Evolutionary conservation across 2,113 vertebrate species (phyloP), one percentile per base, ranked within the genome.

Genomic region (Chionis minor): DNA sequence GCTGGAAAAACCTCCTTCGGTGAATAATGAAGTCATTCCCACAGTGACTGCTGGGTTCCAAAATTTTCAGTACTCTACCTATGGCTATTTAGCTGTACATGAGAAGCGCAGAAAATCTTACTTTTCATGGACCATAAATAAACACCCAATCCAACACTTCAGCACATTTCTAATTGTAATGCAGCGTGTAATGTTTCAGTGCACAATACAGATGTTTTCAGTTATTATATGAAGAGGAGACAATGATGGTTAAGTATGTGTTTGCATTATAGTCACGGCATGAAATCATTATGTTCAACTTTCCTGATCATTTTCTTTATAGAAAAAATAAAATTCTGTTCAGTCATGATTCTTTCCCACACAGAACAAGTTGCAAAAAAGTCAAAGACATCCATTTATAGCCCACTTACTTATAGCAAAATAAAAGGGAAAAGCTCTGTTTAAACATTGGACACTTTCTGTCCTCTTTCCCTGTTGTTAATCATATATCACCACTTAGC

Each of bases 81-180:
- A 92, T 81, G 96, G 95, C 96, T 97, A 96, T 97, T 97, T 95
- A 94, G 87, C 90, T 94, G 94, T 92, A 95, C 93, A 88, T 80
- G 91, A 95, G 91, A 96, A 82, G 52, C 2, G 5, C 88, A 95
- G 88, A 94, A 95, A 97, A 92, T 96, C 81, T 95, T 92, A 91
- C 81, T 94, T 97, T 98, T 96, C 96, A 97, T 96, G 91, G 92
- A 86, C 91, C 89, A 96, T 97, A 98, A 97, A 98, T 97, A 98
- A 98, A 89, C 70, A 86, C 90, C 71, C 92, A 97, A 94, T 96
- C 90, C 81, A 97, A 95, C 84, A 95, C 86, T 97, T 97, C 94
- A 97, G 97, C 97, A 97, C 93, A 97, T 98, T 97, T 98, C 95
- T 98, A 97, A 97, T 97, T 97, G 93, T 80, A 97, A 98, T 95